Evolutionary conservation across 2,797 vertebrate genomes (phyloP), one percentile per base, ranked within the genome.

Genomic region (Rhinogobio ventralis): DNA sequence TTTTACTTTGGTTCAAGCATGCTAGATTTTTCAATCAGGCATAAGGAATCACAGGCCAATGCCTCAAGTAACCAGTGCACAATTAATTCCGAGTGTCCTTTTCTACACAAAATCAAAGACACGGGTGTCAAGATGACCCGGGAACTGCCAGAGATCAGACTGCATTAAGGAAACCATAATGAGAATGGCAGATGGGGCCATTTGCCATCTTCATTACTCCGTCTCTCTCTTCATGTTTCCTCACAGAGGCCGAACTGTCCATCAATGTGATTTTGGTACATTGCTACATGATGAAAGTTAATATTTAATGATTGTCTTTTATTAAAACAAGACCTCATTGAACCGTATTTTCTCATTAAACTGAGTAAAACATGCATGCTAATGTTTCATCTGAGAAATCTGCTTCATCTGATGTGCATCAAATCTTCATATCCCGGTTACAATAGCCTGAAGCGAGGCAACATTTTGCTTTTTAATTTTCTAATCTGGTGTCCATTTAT

Each of bases 281-380:
- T 33, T 39, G 33, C 33, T 25, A 2, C 23, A 20, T 69, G 45
- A 69, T 42, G 33, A 57, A 71, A 71, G 33, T 71, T 81, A 71
- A 81, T 81, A 81, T 81, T 81, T 81, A 71, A 81, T 71, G 49
- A 45, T 55, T 20, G n/a, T 45, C 33, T 71, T 80, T 81, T 57
- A 71, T 81, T 81, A 71, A 71, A 81, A 71, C n/a, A 71, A 71
- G 79, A 71, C 51, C 33, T 28, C 49, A 19, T 6, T 81, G 64
- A 39, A 69, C 23, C 30, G 0, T 13, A 28, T 69, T 53, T 53
- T 55, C 66, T n/a, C n/a, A 80, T 68, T 33, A 28, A 2, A 55
- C 78, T 2, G 7, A 57, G 30, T 49, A 30, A 39, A 9, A 51
- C 46, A 53, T 42, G 75, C 75, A 51, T 17, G 36, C 28, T 79